These are phyloP conservation scores for Eupithecia inturbata DNA, from an alignment of 2,888 invertebrate species.

Conservation along the genomic window DNA sequence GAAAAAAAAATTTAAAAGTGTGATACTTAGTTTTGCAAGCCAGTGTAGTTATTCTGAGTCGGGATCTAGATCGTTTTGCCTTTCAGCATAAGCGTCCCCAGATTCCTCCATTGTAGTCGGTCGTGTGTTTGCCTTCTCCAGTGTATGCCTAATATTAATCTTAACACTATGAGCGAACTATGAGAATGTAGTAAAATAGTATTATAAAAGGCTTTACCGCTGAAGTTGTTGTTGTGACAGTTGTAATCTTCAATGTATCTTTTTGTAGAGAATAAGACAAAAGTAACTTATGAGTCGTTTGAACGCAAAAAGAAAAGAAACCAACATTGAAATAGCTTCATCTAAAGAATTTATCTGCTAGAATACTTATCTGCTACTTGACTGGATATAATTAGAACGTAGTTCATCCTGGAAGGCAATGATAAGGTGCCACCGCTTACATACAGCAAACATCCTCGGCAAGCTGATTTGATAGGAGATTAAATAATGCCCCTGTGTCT, in stretches of 20 bases:
- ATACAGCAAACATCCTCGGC: neutral
- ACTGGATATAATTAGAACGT: neutral
- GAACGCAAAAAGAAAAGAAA: neutral
- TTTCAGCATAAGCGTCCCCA: too few species aligned
- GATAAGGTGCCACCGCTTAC: neutral
- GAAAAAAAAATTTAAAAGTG: too few species aligned
- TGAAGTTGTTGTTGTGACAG: too few species aligned
- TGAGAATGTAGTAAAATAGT: neutral
- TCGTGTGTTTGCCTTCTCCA: too few species aligned
- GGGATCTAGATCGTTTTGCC: too few species aligned
- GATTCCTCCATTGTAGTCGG: too few species aligned
- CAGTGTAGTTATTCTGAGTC: too few species aligned
- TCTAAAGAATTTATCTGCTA: too few species aligned
- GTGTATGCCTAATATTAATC: too few species aligned
- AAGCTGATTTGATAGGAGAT: neutral
- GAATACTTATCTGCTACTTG: neutral
- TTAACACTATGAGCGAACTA: too few species aligned
- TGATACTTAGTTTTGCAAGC: too few species aligned
- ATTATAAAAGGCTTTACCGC: neutral
- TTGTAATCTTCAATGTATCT: too few species aligned
- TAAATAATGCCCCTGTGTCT: neutral
- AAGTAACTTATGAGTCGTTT: neutral
- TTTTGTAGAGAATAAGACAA: neutral
- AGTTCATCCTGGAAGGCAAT: neutral
- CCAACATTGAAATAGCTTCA: neutral